A percentile compares a stretch with the other conserved stretches of the same genome.
These are phyloP conservation scores for Mionectes olivaceus DNA, from an alignment of 2,797 vertebrate species.

Conservation along the genomic window DNA sequence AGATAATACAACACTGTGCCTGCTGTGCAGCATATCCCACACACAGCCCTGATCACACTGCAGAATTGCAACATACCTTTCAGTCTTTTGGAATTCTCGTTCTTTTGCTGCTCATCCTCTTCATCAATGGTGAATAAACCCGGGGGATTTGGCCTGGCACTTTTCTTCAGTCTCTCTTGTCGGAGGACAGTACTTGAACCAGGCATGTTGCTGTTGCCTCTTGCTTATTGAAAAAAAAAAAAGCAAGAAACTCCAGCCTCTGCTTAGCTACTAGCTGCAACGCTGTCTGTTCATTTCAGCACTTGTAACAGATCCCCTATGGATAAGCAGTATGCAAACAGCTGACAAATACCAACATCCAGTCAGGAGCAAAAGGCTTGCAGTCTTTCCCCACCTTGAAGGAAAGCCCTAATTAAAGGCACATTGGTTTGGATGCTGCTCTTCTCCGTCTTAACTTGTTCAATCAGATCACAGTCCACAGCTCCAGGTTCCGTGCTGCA, in stretches of 20 bases:
- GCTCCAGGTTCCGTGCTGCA: conserved; percentile 46
- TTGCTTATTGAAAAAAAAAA: conserved; percentile 58
- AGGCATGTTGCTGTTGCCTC: conserved; percentile 77
- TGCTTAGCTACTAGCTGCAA: conserved; percentile 67
- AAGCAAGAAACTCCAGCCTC: conserved; percentile 70
- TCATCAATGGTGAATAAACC: conserved; percentile 95
- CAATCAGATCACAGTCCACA: conserved; percentile 45
- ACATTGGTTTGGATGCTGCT: conserved; percentile 49
- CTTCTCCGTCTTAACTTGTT: conserved; percentile 51
- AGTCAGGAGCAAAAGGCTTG: conserved; percentile 66
- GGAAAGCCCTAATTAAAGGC: conserved; percentile 60
- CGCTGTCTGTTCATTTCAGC: conserved; percentile 75
- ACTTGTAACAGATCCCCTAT: conserved; percentile 74
- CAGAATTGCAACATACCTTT: conserved; percentile 80
- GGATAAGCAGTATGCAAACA: conserved; percentile 72
- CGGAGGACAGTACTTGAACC: conserved; percentile 71
- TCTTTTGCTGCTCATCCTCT: conserved; percentile 93
- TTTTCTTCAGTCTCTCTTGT: conserved; percentile 86
- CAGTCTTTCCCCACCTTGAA: conserved; percentile 66
- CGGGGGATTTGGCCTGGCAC: conserved; percentile 82
- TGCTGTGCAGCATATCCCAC: not conserved
- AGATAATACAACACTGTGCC: not conserved
- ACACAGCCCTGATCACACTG: not conserved
- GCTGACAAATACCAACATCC: conserved; percentile 79
- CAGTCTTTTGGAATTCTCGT: conserved; percentile 77